Percentiles rank a stretch among this genome's conserved stretches.
phyloP scores from a whole-genome alignment of 2,113 vertebrate genomes.

The Otocyon megalotis region DNA sequence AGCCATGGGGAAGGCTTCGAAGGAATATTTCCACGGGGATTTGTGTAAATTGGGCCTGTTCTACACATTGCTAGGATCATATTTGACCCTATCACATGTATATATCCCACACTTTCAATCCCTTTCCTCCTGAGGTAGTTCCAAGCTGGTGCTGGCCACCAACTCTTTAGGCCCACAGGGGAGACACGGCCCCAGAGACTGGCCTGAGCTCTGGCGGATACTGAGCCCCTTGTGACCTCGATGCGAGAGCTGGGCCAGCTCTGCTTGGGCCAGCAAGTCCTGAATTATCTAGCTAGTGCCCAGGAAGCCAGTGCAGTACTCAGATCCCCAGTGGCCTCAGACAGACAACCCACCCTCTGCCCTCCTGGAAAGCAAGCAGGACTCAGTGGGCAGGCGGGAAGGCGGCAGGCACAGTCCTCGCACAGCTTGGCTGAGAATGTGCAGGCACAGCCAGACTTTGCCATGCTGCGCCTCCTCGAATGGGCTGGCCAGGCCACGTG shows the following conservation, averaged over 20 bases:
- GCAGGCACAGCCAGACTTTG: background rate
- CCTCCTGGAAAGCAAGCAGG: background rate
- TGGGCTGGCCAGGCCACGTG: background rate
- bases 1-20: background rate
- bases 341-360: background rate
- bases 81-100: background rate
- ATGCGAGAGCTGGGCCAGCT: background rate
- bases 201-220: background rate
- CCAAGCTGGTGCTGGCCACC: background rate
- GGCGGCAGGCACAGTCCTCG: background rate
- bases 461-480: accelerated
- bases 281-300: background rate
- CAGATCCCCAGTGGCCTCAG: background rate
- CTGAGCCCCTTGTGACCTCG: background rate
- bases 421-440: background rate
- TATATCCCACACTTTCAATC: background rate
- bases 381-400: background rate
- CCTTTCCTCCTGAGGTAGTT: background rate
- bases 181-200: background rate
- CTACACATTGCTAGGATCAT: background rate
- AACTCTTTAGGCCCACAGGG: background rate
- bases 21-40: background rate
- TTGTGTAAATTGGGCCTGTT: background rate
- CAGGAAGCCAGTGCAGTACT: background rate
- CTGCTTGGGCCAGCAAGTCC: background rate